phyloP scores from a whole-genome alignment of 2,113 vertebrate genomes.

The Gymnocephalus cernua region DNA sequence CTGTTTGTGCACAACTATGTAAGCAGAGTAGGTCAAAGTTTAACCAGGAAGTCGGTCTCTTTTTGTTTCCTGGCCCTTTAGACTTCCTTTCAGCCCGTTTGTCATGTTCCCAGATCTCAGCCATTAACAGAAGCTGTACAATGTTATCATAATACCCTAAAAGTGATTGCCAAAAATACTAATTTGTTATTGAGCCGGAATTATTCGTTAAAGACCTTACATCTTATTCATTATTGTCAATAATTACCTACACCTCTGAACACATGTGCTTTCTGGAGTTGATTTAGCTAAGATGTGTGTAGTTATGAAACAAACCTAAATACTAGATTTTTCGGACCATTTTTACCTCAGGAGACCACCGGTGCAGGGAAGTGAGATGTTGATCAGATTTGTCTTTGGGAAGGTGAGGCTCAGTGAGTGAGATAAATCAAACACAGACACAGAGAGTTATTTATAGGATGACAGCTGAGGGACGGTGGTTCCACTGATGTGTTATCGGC shows the following conservation, averaged over 20 bases:
- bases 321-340: neutral
- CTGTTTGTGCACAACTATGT: neutral
- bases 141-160: neutral
- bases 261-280: neutral
- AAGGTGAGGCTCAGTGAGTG: slow-evolving; percentile 16
- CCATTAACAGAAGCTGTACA: neutral
- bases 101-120: neutral
- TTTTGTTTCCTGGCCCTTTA: neutral
- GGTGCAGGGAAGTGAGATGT: slow-evolving; percentile 38
- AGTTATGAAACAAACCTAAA: slow-evolving; percentile 7
- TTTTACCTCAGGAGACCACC: neutral
- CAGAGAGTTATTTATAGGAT: slow-evolving; percentile 14
- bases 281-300: neutral
- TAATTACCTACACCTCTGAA: neutral
- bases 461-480: neutral
- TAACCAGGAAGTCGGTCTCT: neutral
- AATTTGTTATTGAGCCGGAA: no score
- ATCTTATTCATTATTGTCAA: neutral
- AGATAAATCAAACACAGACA: slow-evolving; percentile 22
- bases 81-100: neutral
- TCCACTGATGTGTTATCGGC: neutral
- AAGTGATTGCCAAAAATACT: no score
- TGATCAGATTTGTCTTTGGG: slow-evolving; percentile 54
- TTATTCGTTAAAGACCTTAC: no score
- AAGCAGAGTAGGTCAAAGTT: neutral